Conservation (phyloP, 2,113 vertebrate genomes). For the Microcebus lehilahytsara region DNA sequence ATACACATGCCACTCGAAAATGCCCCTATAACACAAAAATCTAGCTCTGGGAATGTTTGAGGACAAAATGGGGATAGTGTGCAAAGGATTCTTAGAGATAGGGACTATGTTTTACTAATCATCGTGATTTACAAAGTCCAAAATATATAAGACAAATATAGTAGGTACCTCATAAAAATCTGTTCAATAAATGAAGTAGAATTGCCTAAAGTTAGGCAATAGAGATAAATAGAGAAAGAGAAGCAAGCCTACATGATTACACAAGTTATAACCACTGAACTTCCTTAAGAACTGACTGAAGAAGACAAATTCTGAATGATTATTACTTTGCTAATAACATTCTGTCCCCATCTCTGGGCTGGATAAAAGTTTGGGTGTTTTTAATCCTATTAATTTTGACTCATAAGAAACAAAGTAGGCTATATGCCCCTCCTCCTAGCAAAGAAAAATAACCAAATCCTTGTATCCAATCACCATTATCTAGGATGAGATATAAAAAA, state of each 20-base stretch:
- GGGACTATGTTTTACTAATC: neutral
- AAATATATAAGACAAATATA: neutral
- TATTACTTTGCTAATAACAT: neutral
- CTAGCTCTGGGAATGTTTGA: neutral
- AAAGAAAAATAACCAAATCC: constrained; percentile 40
- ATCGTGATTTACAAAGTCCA: neutral
- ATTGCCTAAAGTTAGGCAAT: neutral
- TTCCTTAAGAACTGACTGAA: neutral
- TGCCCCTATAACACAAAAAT: constrained; percentile 40
- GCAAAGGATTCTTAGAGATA: neutral
- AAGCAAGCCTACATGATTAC: neutral
- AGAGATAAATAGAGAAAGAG: neutral
- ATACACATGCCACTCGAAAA: constrained; percentile 9
- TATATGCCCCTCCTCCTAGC: neutral
- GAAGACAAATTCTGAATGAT: neutral
- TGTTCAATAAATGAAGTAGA: constrained; percentile 4
- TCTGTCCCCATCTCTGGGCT: neutral
- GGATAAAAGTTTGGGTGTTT: neutral
- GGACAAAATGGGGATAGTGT: neutral
- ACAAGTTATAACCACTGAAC: neutral
- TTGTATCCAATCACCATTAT: neutral
- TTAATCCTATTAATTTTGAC: neutral
- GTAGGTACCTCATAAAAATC: neutral
- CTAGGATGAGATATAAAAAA: neutral
- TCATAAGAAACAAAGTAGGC: constrained; percentile 33